These are phyloP conservation scores for Albula glossodonta DNA, from an alignment of 2,113 vertebrate species.

Conservation along the genomic window DNA sequence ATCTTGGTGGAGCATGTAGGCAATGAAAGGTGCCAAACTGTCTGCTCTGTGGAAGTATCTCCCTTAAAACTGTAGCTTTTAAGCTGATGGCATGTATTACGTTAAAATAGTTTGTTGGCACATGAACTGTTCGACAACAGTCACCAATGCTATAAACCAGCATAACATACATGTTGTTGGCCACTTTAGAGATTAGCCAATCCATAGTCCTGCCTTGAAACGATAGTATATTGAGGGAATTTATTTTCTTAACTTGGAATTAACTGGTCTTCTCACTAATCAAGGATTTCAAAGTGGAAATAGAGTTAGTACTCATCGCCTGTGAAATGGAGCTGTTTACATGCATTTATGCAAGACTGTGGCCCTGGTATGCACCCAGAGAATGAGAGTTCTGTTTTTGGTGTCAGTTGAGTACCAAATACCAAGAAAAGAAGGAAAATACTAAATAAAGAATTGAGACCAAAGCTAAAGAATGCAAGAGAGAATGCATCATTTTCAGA, in stretches of 20 bases:
- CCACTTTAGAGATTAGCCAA: background rate
- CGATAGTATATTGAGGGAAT: too few species aligned
- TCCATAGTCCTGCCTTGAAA: background rate
- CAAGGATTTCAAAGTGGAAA: background rate
- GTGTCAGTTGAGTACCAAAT: slow-evolving; percentile 1
- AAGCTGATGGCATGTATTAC: too few species aligned
- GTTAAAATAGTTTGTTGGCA: background rate
- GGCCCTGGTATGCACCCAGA: background rate
- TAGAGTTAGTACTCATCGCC: background rate
- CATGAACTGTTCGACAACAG: background rate
- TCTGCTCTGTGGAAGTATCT: too few species aligned
- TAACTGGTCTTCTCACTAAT: background rate
- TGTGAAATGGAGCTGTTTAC: background rate
- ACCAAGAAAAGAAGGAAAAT: slow-evolving; percentile 18
- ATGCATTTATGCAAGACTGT: background rate
- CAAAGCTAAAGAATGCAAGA: slow-evolving; percentile 38
- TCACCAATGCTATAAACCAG: background rate
- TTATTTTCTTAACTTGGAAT: background rate
- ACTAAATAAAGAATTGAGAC: background rate
- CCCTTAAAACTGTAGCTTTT: too few species aligned
- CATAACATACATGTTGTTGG: background rate
- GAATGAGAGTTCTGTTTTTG: slow-evolving; percentile 14
- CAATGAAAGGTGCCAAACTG: too few species aligned
- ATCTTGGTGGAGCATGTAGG: background rate
- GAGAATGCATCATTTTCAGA: slow-evolving; percentile 48